These are phyloP conservation scores for Nephrotoma appendiculata DNA, from an alignment of 2,888 invertebrate genomes.

Conservation along the genomic window DNA sequence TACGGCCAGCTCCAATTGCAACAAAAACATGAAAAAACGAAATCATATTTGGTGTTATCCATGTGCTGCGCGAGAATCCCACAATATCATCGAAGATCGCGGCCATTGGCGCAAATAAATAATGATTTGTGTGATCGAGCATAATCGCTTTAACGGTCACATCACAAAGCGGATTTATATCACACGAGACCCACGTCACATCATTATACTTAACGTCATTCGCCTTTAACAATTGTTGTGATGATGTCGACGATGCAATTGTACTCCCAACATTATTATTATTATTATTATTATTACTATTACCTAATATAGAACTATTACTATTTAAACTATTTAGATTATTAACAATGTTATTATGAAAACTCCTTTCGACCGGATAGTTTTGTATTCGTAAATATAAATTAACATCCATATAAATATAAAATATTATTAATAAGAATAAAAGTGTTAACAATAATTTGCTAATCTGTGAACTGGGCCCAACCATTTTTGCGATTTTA, in stretches of 20 bases:
- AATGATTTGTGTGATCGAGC: constrained; percentile 72
- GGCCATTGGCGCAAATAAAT: constrained; percentile 67
- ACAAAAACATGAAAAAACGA: constrained; percentile 65
- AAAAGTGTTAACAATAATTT: constrained; percentile 47
- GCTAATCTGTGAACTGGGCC: constrained; percentile 58
- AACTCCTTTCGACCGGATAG: constrained; percentile 43
- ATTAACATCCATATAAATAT: constrained; percentile 56
- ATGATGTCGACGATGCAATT: not conserved
- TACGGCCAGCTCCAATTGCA: constrained; percentile 58
- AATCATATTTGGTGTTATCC: constrained; percentile 72
- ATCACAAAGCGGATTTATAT: constrained; percentile 58
- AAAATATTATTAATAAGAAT: constrained; percentile 43
- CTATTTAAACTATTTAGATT: constrained; percentile 18
- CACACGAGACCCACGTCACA: constrained; percentile 48
- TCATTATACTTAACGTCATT: constrained; percentile 33
- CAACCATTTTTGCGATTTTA: constrained; percentile 39
- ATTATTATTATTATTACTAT: not conserved
- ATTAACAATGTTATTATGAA: constrained; percentile 16
- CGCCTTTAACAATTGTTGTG: not conserved
- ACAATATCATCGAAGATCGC: constrained; percentile 52
- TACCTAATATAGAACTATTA: not conserved
- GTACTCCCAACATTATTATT: not conserved
- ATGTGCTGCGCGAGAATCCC: constrained; percentile 42
- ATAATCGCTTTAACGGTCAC: constrained; percentile 72
- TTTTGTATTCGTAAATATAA: constrained; percentile 55